Evolutionary conservation across 2,888 invertebrate genomes (phyloP).

Genomic region (Ptychoptera albimana): DNA sequence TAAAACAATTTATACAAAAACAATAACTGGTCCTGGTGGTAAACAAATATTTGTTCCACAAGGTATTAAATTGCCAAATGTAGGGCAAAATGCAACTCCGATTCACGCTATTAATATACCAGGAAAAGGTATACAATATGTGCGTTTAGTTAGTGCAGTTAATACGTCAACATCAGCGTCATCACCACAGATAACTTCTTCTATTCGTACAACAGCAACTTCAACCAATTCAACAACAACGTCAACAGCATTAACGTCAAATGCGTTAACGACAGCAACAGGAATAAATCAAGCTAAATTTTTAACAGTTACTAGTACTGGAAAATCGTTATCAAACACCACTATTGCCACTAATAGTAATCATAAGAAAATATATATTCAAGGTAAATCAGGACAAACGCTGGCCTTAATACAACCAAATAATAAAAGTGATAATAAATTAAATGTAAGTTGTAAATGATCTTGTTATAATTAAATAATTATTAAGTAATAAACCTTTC

Average conservation of each 20-base stretch:
- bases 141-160: conserved; percentile 42
- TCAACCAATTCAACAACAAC: conserved; percentile 11
- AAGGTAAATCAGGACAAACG: conserved; percentile 1
- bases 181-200: conserved; percentile 20
- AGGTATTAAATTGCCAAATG: conserved; percentile 12
- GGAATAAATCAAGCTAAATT: too few species aligned
- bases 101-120: conserved; percentile 24
- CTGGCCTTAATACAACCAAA: conserved; percentile 22
- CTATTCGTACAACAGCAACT: conserved; percentile 14
- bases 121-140: conserved; percentile 41
- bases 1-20: conserved; percentile 7
- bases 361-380: conserved; percentile 18
- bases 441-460: background rate
- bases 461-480: too few species aligned
- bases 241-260: background rate
- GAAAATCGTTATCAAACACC: conserved; percentile 11
- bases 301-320: conserved; percentile 13
- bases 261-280: too few species aligned
- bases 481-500: too few species aligned
- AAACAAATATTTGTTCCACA: conserved; percentile 25
- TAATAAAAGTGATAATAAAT: background rate
- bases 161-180: conserved; percentile 23
- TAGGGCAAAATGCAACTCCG: conserved; percentile 4
- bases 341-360: conserved; percentile 1
- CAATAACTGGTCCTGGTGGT: conserved; percentile 17